These are phyloP conservation scores for Dipodomys ordii DNA, from an alignment of 2,113 vertebrate species.

Conservation along the genomic window DNA sequence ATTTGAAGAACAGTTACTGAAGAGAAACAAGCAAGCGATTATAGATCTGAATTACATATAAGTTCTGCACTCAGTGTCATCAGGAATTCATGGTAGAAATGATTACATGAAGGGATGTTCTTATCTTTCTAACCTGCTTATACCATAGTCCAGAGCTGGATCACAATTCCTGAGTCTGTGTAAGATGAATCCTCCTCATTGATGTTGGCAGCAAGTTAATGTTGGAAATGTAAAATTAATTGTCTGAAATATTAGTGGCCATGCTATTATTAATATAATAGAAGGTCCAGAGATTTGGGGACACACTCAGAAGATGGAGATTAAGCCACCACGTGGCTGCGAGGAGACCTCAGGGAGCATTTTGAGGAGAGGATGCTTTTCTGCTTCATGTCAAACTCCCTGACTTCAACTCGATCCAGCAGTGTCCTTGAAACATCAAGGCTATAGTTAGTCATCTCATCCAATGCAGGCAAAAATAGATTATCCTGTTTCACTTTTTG, in stretches of 20 bases:
- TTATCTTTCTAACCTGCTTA: conserved; percentile 46
- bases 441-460: neutral
- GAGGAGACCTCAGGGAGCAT: neutral
- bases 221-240: conserved; percentile 65
- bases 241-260: conserved; percentile 27
- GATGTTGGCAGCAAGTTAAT: conserved; percentile 51
- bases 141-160: conserved; percentile 58
- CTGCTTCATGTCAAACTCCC: neutral
- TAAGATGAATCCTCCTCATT: conserved; percentile 9
- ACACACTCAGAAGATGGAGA: neutral
- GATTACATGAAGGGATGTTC: conserved; percentile 45
- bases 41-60: neutral
- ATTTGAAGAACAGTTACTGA: conserved; percentile 50
- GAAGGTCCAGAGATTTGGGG: conserved; percentile 5
- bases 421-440: neutral
- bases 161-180: neutral
- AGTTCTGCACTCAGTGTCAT: conserved; percentile 31
- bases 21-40: conserved; percentile 27
- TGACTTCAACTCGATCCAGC: neutral
- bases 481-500: neutral
- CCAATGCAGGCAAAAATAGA: neutral
- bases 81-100: conserved; percentile 33
- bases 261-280: conserved; percentile 38
- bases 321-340: neutral
- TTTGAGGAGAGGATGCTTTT: neutral